A percentile compares a stretch with the other conserved stretches of the same genome.
phyloP scores from a whole-genome alignment of 2,888 invertebrate genomes.

The Netelia melanura region DNA sequence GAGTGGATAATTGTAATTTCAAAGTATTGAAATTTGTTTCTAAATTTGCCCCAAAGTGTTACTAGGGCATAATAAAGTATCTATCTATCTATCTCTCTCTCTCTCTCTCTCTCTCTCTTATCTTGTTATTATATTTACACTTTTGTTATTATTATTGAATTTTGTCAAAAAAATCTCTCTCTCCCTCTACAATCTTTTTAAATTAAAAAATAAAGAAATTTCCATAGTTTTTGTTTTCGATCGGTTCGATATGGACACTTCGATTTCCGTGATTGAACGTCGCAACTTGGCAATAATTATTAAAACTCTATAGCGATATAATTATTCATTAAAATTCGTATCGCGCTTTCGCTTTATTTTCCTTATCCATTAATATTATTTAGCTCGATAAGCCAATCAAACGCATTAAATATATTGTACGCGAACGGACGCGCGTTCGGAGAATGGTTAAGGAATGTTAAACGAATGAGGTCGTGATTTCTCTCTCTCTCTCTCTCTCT shows the following conservation, averaged over 20 bases:
- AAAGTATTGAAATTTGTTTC: too few relatives aligned
- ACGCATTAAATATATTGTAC: conserved; percentile 41
- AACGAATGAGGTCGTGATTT: conserved; percentile 62
- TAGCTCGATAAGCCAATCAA: conserved; percentile 31
- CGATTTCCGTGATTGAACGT: conserved; percentile 18
- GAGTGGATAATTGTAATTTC: too few relatives aligned
- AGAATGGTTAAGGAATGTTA: conserved; percentile 57
- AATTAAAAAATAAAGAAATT: background rate
- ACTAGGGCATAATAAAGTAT: too few relatives aligned
- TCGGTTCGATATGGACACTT: conserved; percentile 3
- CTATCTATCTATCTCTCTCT: too few relatives aligned
- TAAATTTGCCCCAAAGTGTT: too few relatives aligned
- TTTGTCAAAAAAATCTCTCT: too few relatives aligned
- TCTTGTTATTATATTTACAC: too few relatives aligned
- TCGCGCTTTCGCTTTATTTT: conserved; percentile 39
- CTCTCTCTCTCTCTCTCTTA: too few relatives aligned
- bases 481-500: conserved; percentile 22
- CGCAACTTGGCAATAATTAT: conserved; percentile 43
- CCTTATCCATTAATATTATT: conserved; percentile 53
- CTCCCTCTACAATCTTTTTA: too few relatives aligned
- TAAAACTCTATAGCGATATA: conserved; percentile 5
- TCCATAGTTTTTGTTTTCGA: background rate
- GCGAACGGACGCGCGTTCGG: background rate
- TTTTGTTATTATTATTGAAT: too few relatives aligned
- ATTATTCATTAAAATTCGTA: conserved; percentile 57